Evolutionary conservation across 2,113 vertebrate genomes (phyloP), one percentile per base, ranked within the genome.

Genomic region (Larimichthys crocea): DNA sequence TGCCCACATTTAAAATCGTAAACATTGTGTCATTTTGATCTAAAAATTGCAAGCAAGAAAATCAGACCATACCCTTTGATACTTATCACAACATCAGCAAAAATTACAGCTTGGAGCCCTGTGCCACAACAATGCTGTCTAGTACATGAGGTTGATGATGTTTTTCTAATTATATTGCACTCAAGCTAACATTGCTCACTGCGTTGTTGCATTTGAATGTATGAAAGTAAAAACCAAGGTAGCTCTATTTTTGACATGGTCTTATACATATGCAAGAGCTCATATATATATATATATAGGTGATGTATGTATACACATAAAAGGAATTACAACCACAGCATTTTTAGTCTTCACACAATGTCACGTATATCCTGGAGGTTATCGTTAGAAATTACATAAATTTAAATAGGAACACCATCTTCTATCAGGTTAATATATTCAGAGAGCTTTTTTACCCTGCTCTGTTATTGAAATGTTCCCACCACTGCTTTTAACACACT

Each of bases 241-340:
- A 91, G 87, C 81, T 92, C 86, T 89, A 83, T 92, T 93, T 93
- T 76, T 92, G 83, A 79, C 87, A 90, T 49, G 3, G 68, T 69
- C 88, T 86, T 91, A 93, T 94, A 89, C 89, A 94, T 94, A 94
- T 95, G 92, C 81, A 94, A 71, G 20, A 89, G 87, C 76, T 82
- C 82, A 89, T 91, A 8, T 53, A 22, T 17, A 49, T 53, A 49
- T 53, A 22, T 49, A 49, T 22, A 29, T 44, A 26, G 26, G 26
- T 26, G 26, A 26, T 26, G 26, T 26, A 26, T 26, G 26, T 26
- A 26, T 26, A 26, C 26, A 26, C 26, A 26, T 26, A 76, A 77
- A 87, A 89, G 53, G 64, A 94, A 88, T 93, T 88, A 92, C 85
- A 88, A 88, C 70, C 88, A 71, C 86, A 93, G 93, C 88, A 89